Evolutionary conservation across 1,140 invertebrate genomes (phyloP).

Genomic region (Eumaeus atala): DNA sequence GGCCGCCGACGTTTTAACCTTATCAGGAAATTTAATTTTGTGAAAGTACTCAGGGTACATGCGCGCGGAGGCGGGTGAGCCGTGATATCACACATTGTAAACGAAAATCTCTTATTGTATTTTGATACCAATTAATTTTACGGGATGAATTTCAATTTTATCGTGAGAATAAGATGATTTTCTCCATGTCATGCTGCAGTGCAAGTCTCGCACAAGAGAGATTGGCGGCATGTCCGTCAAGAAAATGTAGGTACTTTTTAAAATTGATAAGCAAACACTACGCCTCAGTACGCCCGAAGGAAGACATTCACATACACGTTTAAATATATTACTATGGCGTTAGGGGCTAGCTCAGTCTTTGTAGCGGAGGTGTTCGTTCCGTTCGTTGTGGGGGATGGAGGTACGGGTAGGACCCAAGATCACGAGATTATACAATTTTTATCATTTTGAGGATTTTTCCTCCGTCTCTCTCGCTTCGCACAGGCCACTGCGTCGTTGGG

Average conservation of each 20-base stretch:
- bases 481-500: slow-evolving; percentile 90
- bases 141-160: background rate
- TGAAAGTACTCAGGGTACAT: background rate
- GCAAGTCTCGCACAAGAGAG: background rate
- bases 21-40: slow-evolving; percentile 18
- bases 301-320: slow-evolving; percentile 40
- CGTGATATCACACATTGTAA: no score
- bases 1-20: background rate
- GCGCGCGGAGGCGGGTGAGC: background rate
- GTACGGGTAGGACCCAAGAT: slow-evolving; percentile 56
- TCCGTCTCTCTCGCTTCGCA: slow-evolving; percentile 79
- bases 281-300: slow-evolving; percentile 20
- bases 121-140: background rate
- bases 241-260: no score
- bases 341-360: slow-evolving; percentile 65
- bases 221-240: background rate
- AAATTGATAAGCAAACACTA: no score
- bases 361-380: slow-evolving; percentile 59
- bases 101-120: background rate
- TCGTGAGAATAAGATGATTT: background rate
- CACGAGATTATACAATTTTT: slow-evolving; percentile 84
- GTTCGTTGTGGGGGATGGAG: slow-evolving; percentile 37
- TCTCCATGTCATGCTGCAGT: background rate
- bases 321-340: slow-evolving; percentile 60
- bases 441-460: slow-evolving; percentile 73